Base-by-base conservation (phyloP, 2,888 invertebrate genomes). In the Netelia melanura region DNA sequence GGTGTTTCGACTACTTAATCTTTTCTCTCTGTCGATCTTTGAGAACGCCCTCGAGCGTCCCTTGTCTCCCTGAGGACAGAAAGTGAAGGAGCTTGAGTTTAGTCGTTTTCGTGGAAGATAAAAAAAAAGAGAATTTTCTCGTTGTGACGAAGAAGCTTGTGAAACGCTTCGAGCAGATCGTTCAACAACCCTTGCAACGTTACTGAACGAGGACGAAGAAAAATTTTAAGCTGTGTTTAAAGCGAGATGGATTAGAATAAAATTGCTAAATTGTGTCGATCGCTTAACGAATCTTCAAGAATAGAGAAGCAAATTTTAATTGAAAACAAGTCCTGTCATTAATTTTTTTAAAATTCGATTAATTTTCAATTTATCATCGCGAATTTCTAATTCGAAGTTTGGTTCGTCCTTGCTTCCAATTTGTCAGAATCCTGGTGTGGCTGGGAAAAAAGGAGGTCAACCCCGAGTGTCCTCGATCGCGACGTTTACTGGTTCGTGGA, bases 1-100 rank as follows among this genome's bases (percentile, higher is more conserved):
- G 87, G 86, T 90, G 86, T 90, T 90, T 90, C 88, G 88, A 86
- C 86, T 89, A 89, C 89, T 89, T 88, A 90, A 90, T 89, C 82
- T 88, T 84, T 84, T 76, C 81, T 86, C 84, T 77, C 76, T 71
- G 54, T 54, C 17, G 54, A 23, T 65, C 75, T 30, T 75, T 70
- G 72, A 61, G 44, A 70, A 86, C 68, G 79, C 86, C 81, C 85
- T 80, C 81, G 71, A 76, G 86, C 86, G 76, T 86, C 81, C 79
- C 71, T 54, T 80, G 79, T 86, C 78, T 84, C 86, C 85, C 86
- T 72, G 71, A 89, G 89, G 84, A 88, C 85, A 79, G 81, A 70
- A 83, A 85, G 72, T 78, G 81, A 75, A 86, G 83, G 17, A 72
- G 75, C 75, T 70, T 43, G 68, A 81, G 65, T 82, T 81, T 72